phyloP scores from a whole-genome alignment of 2,113 vertebrate genomes.

The Paratilapia polleni region DNA sequence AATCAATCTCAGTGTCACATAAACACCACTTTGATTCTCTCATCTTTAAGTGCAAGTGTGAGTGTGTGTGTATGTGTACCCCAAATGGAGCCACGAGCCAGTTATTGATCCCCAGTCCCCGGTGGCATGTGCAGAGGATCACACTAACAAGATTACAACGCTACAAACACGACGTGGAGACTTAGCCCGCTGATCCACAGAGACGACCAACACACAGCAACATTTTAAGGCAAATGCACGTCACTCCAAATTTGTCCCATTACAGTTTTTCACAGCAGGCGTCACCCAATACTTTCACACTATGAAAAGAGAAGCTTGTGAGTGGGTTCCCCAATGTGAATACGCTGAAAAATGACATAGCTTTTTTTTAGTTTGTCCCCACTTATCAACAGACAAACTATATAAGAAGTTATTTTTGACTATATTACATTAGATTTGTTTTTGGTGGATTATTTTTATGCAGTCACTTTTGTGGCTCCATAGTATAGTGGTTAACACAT shows the following conservation, averaged over 20 bases:
- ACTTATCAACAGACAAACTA: too few relatives aligned
- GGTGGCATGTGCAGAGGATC: conserved; percentile 65
- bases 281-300: conserved; percentile 2
- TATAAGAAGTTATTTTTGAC: neutral
- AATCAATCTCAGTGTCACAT: conserved; percentile 31
- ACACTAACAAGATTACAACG: conserved; percentile 73
- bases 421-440: neutral
- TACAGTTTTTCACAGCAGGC: conserved; percentile 44
- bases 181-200: conserved; percentile 58
- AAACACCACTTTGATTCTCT: conserved; percentile 22
- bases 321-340: neutral
- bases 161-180: conserved; percentile 54
- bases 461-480: neutral
- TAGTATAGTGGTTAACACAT: neutral
- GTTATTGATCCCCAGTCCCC: conserved; percentile 70
- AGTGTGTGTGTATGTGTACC: neutral
- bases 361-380: too few relatives aligned
- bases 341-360: neutral
- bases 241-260: conserved; percentile 40
- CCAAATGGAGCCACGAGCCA: conserved; percentile 55
- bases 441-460: neutral
- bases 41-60: neutral
- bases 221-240: conserved; percentile 43
- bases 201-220: conserved; percentile 35
- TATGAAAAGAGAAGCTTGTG: conserved; percentile 1